Evolutionary conservation across 1,140 invertebrate genomes (phyloP), one percentile per base, ranked within the genome.

Genomic region (Drosophila ogumai): DNA sequence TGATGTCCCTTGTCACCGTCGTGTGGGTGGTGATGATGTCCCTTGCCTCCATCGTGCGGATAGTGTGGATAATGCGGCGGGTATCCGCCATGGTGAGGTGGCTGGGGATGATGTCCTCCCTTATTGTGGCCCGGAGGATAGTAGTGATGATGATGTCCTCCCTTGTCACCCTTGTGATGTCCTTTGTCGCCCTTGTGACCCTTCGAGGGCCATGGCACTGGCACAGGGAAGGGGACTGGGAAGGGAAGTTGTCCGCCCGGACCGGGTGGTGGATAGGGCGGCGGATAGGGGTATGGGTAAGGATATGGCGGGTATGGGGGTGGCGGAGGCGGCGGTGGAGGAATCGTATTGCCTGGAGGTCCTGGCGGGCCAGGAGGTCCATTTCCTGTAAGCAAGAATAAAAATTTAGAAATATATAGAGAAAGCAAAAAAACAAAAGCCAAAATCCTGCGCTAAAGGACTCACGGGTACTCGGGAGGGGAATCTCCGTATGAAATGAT

Each of bases 121-220:
- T 67, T 66, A 22, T 67, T 7, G 25, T 47, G 64, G 12, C 55
- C 55, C 3, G 66, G 66, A 7, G 66, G 66, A 28, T 69, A 69
- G 34, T 72, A 57, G 17, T 72, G 65, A 15, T 72, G 52, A 17
- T 72, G 68, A n/a, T 75, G 44, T 4, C 72, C 71, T 8, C 73
- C 74, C 47, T 76, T 75, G 46, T 76, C 52, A 7, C 74, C 74
- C 34, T 71, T 72, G 36, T 59, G 19, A 22, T 77, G 43, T 28
- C 73, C 73, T 3, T 82, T 56, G 38, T 64, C 60, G 8, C 74
- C 67, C 22, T 81, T 59, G 47, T 73, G 44, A 9, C 79, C 75
- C 15, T 78, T 72, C 31, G 73, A 50, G 0, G 75, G 76, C 75
- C 67, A 79, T 4, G 75, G 74, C 9, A 78, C 65, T 17, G 75